Base-by-base conservation (phyloP, 1,140 invertebrate genomes). In the Drosophila aff. region DNA sequence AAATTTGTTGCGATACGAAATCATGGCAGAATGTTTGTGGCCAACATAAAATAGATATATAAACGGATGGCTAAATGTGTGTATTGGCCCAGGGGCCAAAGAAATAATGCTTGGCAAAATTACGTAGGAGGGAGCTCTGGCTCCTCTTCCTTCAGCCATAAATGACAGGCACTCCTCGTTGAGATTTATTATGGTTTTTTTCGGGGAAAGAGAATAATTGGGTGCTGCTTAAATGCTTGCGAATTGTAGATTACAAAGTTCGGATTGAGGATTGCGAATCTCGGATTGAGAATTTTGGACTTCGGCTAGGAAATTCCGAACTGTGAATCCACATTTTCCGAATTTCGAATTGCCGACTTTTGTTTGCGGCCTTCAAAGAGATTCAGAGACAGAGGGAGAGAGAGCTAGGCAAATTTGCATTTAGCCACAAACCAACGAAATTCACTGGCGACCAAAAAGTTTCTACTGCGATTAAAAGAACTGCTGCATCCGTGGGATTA, bases 31-130 rank as follows among this genome's bases (percentile, higher is more conserved):
- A 62, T 75, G 76, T 61, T 73, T 79, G 76, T 79, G 68, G 61
- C 55, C 53, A 73, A 79, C 76, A 79, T 79, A 79, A 79, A 79
- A 79, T 79, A 77, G 75, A 77, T 77, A 77, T 77, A 77, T 60
- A 77, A 77, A 69, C 60, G 75, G 64, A 78, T 78, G 75, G 57
- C 75, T 77, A 77, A 72, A 72, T 72, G 68, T 67, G 63, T 76
- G 73, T 76, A 60, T 66, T 58, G 71, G 52, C 73, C 71, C 52
- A 18, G 15, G 68, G 67, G 67, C 53, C 53, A 73, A 73, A 16
- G 38, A 52, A 60, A 61, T 31, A 43, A 66, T 55, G 41, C 15
- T 16, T 21, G 41, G 21, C 9, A 9, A 26, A 67, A 69, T 69
- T 69, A 36, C 62, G 64, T 44, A 33, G 67, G 67, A 46, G 47